Percentiles rank a stretch among this genome's conserved stretches.
These are phyloP conservation scores for Ameiurus melas DNA, from an alignment of 2,113 vertebrate species.

Conservation along the genomic window DNA sequence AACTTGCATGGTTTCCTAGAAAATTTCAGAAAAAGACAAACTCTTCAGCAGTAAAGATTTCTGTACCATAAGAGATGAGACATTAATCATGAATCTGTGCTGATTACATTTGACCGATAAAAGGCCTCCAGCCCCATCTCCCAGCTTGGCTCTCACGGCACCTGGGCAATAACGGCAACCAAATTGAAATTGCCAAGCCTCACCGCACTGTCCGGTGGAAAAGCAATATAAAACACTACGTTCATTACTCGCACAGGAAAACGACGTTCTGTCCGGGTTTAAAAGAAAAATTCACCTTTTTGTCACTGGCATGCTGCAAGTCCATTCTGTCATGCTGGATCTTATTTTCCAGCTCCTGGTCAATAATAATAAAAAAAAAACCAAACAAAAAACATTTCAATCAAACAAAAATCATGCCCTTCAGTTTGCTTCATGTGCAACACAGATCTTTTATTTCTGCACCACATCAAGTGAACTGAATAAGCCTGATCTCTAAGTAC, in stretches of 20 bases:
- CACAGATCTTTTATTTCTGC: neutral
- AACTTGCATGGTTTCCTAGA: neutral
- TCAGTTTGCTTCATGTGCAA: neutral
- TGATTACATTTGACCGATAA: neutral
- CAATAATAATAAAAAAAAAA: constrained; percentile 29
- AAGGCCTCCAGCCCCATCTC: neutral
- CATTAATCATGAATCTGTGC: neutral
- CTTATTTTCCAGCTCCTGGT: constrained; percentile 82
- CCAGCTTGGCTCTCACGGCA: neutral
- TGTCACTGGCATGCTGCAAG: constrained; percentile 77
- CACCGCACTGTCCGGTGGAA: neutral
- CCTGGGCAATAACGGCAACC: neutral
- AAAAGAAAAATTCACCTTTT: constrained; percentile 75
- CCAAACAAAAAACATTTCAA: neutral
- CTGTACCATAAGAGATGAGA: neutral
- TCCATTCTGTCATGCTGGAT: constrained; percentile 80
- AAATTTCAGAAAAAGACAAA: neutral
- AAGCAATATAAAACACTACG: neutral
- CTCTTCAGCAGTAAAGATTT: neutral
- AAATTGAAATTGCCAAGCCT: neutral
- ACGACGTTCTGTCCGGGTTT: neutral
- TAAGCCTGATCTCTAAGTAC: neutral
- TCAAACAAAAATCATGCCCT: neutral
- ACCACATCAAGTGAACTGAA: neutral
- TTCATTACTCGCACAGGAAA: neutral